Conservation (phyloP, 2,797 vertebrate genomes). For the Rhynchonycteris naso region DNA sequence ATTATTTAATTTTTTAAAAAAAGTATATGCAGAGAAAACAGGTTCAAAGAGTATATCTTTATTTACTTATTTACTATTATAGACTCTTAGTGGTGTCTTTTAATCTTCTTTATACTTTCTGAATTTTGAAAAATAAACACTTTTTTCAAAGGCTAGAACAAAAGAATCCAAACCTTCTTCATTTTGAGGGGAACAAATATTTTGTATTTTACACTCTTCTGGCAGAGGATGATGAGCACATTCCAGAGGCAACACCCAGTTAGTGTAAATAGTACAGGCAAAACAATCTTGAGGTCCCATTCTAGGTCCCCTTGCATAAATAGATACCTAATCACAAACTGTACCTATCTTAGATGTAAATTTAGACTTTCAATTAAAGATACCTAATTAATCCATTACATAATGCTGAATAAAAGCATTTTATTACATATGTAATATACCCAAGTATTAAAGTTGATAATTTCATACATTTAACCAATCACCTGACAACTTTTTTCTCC, state of each 20-base stretch:
- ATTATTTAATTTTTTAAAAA: background rate
- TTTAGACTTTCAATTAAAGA: background rate
- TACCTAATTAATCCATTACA: background rate
- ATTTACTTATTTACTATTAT: background rate
- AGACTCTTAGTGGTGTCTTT: background rate
- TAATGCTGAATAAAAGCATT: constrained; percentile 7
- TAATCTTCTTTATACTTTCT: background rate
- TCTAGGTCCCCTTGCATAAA: background rate
- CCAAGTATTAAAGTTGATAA: background rate
- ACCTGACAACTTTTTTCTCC: background rate
- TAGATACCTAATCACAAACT: constrained; percentile 10
- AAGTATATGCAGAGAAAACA: background rate
- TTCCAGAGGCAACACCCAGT: background rate
- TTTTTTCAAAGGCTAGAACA: background rate
- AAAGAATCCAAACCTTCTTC: background rate
- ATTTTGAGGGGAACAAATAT: background rate
- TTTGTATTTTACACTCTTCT: background rate
- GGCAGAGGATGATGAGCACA: background rate
- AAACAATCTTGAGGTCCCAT: background rate
- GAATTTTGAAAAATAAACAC: background rate
- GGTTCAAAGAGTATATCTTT: background rate
- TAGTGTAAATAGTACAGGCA: background rate
- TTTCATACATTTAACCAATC: background rate
- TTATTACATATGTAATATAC: background rate
- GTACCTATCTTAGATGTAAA: background rate